Base-by-base conservation (phyloP, 1,140 invertebrate genomes). In the Gonatopus flavifemur region DNA sequence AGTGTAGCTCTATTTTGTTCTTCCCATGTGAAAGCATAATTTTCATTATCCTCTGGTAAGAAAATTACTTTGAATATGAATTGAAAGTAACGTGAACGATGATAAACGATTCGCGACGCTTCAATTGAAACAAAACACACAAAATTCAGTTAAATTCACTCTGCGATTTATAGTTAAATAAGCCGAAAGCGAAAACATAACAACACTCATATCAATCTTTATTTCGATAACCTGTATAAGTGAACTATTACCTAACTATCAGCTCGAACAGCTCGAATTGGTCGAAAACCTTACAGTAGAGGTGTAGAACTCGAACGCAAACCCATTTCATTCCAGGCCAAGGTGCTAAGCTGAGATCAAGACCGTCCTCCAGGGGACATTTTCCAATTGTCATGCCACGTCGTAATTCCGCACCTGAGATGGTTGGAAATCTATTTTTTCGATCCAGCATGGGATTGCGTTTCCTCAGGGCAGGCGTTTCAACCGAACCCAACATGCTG, bases 271-370 rank as follows among this genome's bases (percentile, higher is more conserved):
- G 82, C 77, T 88, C 86, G 69, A 85, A 83, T 65, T 87, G 84
- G 66, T 88, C 86, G 74, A 91, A 91, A 55, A 91, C 88, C 70
- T 89, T 90, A 76, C 87, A 89, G 72, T 91, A 91, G 32, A 90
- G 80, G 66, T 90, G 87, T 33, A 91, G 78, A 36, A 91, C 86
- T 74, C 87, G 84, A 48, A 91, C 82, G 74, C 89, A 91, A 59
- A 87, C 84, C 71, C 88, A 88, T 52, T 85, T 83, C 71, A 91
- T 83, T 15, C 88, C 89, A 5, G 86, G 85, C 88, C 88, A 90
- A 33, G 86, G 86, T 40, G 74, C 74, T 16, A 78, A 57, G 40
- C 69, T 76, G 40, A 78, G 69, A 42, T 78, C 74, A 33, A 78
- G 59, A n/a, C 76, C 76, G 22, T 77, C 73, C 18, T 76, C 72